Conservation (phyloP, 2,888 invertebrate genomes). For the Mythimna vitellina region DNA sequence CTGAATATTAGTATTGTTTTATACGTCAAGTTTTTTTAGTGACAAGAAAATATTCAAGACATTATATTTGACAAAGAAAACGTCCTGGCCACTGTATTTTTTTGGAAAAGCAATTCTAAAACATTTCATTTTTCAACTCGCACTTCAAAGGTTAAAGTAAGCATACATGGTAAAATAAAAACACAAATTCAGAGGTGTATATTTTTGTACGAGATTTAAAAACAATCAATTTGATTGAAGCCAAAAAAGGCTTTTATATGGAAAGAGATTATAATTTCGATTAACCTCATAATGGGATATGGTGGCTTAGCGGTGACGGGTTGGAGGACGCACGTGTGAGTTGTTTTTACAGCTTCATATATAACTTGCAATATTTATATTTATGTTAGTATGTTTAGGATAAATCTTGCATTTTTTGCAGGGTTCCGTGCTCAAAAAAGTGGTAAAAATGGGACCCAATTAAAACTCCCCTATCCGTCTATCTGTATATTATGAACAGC, state of each 20-base stretch:
- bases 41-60: background rate
- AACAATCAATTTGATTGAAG: conserved; percentile 15
- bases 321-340: background rate
- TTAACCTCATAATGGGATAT: conserved; percentile 12
- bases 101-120: background rate
- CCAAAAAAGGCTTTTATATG: conserved; percentile 15
- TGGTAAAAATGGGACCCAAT: no score
- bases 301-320: conserved; percentile 18
- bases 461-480: no score
- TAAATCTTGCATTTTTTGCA: no score
- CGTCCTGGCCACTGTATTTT: background rate
- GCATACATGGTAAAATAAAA: background rate
- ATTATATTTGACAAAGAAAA: background rate
- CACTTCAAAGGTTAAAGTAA: background rate
- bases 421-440: no score
- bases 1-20: background rate
- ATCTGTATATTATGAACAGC: no score
- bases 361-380: no score
- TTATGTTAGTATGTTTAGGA: no score
- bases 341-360: background rate
- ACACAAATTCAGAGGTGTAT: background rate
- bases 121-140: background rate
- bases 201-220: conserved; percentile 10
- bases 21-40: background rate
- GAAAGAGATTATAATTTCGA: conserved; percentile 28